phyloP scores from a whole-genome alignment of 1,140 invertebrate species.

The Metopolophium dirhodum region DNA sequence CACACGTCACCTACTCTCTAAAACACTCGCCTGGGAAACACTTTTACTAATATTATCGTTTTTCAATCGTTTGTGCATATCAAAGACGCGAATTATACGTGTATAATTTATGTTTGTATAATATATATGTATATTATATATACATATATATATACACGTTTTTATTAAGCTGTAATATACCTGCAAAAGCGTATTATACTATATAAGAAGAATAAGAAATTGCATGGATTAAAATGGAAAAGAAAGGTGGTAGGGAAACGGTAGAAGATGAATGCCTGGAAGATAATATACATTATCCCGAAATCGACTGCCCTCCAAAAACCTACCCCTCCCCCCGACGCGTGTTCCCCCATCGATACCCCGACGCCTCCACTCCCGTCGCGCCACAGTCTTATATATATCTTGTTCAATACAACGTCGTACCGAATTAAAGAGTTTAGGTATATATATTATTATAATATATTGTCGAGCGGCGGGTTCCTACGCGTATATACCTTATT shows the following conservation, averaged over 20 bases:
- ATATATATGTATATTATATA: neutral
- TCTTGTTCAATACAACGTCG: neutral
- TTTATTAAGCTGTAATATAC: slow-evolving; percentile 4
- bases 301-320: neutral
- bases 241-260: neutral
- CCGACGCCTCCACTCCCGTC: no score
- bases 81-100: neutral
- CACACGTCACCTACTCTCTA: neutral
- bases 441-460: neutral
- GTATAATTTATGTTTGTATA: neutral
- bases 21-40: neutral
- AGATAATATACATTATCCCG: neutral
- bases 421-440: slow-evolving; percentile 28
- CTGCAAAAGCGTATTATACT: neutral
- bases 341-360: neutral
- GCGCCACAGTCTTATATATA: neutral
- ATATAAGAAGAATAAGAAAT: slow-evolving; percentile 3
- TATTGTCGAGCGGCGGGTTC: neutral
- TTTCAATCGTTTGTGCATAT: neutral
- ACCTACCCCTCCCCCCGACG: neutral
- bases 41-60: neutral
- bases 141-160: neutral
- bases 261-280: neutral
- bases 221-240: slow-evolving; percentile 13
- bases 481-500: neutral